These are phyloP conservation scores for Caenorhabditis sp. DNA, from an alignment of 2,888 invertebrate species.

Conservation along the genomic window DNA sequence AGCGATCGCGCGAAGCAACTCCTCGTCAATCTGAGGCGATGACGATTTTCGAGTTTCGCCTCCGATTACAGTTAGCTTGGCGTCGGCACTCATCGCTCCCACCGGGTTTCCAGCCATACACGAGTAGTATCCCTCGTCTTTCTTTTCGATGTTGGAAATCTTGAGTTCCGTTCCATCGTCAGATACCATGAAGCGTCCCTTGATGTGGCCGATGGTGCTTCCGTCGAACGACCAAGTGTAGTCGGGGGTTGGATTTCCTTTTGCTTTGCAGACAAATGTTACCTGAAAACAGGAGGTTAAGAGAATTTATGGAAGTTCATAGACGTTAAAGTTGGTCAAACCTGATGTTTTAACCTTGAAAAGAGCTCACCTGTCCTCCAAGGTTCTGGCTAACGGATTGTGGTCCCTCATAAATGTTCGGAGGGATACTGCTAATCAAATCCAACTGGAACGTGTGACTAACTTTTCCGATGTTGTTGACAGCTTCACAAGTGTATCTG, in stretches of 20 bases:
- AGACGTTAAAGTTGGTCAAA: no score
- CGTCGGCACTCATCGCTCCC: slow-evolving; percentile 84
- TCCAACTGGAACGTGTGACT: slow-evolving; percentile 67
- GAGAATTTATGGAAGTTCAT: background rate
- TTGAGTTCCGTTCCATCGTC: slow-evolving; percentile 79
- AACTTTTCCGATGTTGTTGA: slow-evolving; percentile 80
- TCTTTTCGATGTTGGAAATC: slow-evolving; percentile 75
- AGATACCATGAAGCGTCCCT: slow-evolving; percentile 83
- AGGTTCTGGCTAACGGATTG: slow-evolving; percentile 60
- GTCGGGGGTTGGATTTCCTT: slow-evolving; percentile 91
- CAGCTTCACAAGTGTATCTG: slow-evolving; percentile 83
- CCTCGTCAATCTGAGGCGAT: slow-evolving; percentile 52
- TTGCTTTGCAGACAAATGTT: slow-evolving; percentile 90
- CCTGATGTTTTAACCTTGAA: no score
- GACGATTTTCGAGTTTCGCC: slow-evolving; percentile 45
- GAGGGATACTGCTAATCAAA: slow-evolving; percentile 74
- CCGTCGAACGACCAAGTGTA: slow-evolving; percentile 93
- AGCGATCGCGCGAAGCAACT: slow-evolving; percentile 46
- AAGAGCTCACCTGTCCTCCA: slow-evolving; percentile 85
- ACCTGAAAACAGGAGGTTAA: slow-evolving; percentile 84
- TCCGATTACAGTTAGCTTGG: slow-evolving; percentile 83
- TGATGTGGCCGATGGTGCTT: slow-evolving; percentile 80
- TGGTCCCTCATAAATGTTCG: slow-evolving; percentile 78
- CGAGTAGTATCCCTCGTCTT: slow-evolving; percentile 80
- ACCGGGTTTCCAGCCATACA: slow-evolving; percentile 84